phyloP scores from a whole-genome alignment of 2,888 invertebrate genomes.

The Hemistola chrysoprasaria region DNA sequence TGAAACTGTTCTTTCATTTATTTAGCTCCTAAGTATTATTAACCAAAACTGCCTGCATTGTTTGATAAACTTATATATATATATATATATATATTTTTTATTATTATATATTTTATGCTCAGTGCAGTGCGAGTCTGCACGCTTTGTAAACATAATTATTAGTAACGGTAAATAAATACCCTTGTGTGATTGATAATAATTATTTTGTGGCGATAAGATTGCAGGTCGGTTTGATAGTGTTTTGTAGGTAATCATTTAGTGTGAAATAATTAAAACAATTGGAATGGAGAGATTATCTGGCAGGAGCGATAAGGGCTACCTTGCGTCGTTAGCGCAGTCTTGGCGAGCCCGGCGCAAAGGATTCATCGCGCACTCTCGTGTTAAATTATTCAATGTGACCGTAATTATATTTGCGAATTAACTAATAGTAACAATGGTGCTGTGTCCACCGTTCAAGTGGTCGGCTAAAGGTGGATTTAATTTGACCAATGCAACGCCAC shows the following conservation, averaged over 20 bases:
- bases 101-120: no score
- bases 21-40: slow-evolving; percentile 5
- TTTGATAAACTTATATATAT: slow-evolving; percentile 2
- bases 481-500: slow-evolving; percentile 43
- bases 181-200: slow-evolving; percentile 58
- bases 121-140: slow-evolving; percentile 14
- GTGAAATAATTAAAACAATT: slow-evolving; percentile 80
- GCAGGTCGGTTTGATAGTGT: slow-evolving; percentile 71
- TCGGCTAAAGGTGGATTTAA: slow-evolving; percentile 65
- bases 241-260: slow-evolving; percentile 64
- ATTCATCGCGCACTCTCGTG: slow-evolving; percentile 40
- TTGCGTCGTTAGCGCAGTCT: slow-evolving; percentile 58
- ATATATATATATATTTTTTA: neutral
- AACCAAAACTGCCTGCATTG: neutral
- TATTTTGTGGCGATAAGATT: slow-evolving; percentile 72
- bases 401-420: slow-evolving; percentile 22
- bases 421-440: slow-evolving; percentile 54
- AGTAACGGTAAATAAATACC: slow-evolving; percentile 12
- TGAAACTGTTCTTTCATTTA: slow-evolving; percentile 58
- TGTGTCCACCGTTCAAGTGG: slow-evolving; percentile 74
- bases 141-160: slow-evolving; percentile 15
- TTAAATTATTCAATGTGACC: slow-evolving; percentile 21
- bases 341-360: slow-evolving; percentile 62
- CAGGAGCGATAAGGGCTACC: slow-evolving; percentile 63
- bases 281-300: slow-evolving; percentile 72